A percentile compares a stretch with the other conserved stretches of the same genome.
Conservation (phyloP, 2,113 vertebrate species). For the Pelvicachromis taeniatus region DNA sequence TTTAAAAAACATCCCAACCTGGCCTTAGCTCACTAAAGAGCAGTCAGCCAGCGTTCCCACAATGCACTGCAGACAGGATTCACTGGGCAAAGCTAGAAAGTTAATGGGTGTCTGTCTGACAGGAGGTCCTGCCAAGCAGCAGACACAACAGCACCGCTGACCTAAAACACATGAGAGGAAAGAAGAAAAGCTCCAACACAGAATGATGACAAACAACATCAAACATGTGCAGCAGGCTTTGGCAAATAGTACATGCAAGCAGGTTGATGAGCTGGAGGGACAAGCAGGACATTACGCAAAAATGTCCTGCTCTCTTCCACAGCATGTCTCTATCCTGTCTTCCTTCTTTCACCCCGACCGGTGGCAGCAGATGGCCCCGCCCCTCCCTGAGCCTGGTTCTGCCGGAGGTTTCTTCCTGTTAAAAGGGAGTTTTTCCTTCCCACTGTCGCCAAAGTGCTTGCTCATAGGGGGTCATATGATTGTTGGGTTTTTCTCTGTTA, state of each 20-base stretch:
- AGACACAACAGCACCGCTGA: conserved; percentile 17
- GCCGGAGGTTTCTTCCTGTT: too few species aligned
- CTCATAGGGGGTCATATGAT: too few species aligned
- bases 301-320: too few species aligned
- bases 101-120: neutral
- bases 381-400: too few species aligned
- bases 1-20: neutral
- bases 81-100: conserved; percentile 20
- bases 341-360: too few species aligned
- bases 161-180: conserved; percentile 13
- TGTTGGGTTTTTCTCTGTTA: too few species aligned
- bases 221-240: conserved; percentile 35
- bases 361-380: too few species aligned
- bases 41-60: conserved; percentile 25
- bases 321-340: too few species aligned
- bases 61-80: conserved; percentile 21
- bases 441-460: too few species aligned
- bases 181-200: neutral
- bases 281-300: conserved; percentile 57
- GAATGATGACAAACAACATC: conserved; percentile 35
- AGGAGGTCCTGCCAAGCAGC: neutral
- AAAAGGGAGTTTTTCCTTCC: too few species aligned
- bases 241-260: conserved; percentile 17
- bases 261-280: conserved; percentile 18
- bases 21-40: neutral